Evolutionary conservation across 2,113 vertebrate species (phyloP).

Genomic region (Oncorhynchus clarkii): DNA sequence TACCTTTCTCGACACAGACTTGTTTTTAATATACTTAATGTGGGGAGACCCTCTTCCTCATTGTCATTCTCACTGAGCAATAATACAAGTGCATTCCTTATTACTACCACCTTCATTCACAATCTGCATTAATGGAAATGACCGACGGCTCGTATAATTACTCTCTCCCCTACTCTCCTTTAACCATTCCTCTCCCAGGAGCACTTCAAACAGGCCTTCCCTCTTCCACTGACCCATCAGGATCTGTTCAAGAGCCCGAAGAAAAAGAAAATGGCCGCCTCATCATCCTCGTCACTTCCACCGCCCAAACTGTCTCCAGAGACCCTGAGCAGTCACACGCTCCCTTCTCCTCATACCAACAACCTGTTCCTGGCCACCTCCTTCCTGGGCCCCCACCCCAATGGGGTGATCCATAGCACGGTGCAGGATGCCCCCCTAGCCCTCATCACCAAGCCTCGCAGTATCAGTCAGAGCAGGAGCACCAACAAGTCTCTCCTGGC

Average conservation of each 20-base stretch:
- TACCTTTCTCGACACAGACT: conserved; percentile 34
- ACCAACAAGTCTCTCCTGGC: conserved; percentile 67
- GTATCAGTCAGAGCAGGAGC: conserved; percentile 66
- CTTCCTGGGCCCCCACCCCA: conserved; percentile 80
- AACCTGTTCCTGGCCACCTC: conserved; percentile 84
- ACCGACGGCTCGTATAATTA: conserved; percentile 60
- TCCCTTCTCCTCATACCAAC: conserved; percentile 56
- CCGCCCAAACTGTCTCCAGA: conserved; percentile 71
- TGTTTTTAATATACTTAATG: background rate
- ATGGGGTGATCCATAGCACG: conserved; percentile 79
- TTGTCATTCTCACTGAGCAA: conserved; percentile 42
- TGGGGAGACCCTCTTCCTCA: conserved; percentile 21
- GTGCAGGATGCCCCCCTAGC: conserved; percentile 92
- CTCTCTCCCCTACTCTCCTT: conserved; percentile 25
- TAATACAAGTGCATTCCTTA: conserved; percentile 24
- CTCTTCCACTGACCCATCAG: conserved; percentile 77
- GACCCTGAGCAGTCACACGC: conserved; percentile 73
- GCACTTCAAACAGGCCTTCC: conserved; percentile 81
- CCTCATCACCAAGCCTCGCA: conserved; percentile 84
- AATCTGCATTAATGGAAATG: conserved; percentile 48
- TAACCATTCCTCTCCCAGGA: conserved; percentile 74
- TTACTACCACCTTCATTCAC: conserved; percentile 36
- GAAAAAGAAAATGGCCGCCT: conserved; percentile 74
- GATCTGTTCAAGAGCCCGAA: conserved; percentile 79
- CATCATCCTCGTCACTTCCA: conserved; percentile 48